phyloP scores from a whole-genome alignment of 2,797 vertebrate species.

The Anisognathus igniventris region DNA sequence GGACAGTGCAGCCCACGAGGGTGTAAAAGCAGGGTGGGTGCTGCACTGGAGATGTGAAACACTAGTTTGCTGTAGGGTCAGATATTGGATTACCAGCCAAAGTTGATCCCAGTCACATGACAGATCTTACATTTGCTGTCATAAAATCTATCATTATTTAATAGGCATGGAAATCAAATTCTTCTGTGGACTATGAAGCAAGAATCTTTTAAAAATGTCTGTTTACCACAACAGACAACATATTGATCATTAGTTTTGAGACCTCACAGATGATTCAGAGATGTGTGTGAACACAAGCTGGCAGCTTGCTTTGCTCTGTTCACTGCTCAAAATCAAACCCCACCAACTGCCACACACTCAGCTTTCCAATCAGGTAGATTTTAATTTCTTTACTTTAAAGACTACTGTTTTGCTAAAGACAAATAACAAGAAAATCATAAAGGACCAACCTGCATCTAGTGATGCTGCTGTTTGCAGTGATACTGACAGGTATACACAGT shows the following conservation, averaged over 20 bases:
- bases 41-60: not conserved
- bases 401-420: not conserved
- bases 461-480: not conserved
- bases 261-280: not conserved
- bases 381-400: not conserved
- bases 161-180: constrained; percentile 55
- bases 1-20: not conserved
- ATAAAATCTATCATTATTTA: constrained; percentile 69
- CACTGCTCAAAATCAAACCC: not conserved
- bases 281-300: not conserved
- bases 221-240: constrained; percentile 31
- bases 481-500: not conserved
- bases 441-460: not conserved
- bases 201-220: constrained; percentile 24
- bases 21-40: not conserved
- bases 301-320: not conserved
- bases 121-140: constrained; percentile 49
- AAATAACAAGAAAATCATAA: not conserved
- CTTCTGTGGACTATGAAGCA: constrained; percentile 24
- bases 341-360: not conserved
- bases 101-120: constrained; percentile 29
- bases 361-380: not conserved
- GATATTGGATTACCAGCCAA: constrained; percentile 46
- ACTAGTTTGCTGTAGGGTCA: not conserved
- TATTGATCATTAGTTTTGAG: constrained; percentile 36